Evolutionary conservation across 2,113 vertebrate species (phyloP).

Genomic region (Stigmatopora argus): DNA sequence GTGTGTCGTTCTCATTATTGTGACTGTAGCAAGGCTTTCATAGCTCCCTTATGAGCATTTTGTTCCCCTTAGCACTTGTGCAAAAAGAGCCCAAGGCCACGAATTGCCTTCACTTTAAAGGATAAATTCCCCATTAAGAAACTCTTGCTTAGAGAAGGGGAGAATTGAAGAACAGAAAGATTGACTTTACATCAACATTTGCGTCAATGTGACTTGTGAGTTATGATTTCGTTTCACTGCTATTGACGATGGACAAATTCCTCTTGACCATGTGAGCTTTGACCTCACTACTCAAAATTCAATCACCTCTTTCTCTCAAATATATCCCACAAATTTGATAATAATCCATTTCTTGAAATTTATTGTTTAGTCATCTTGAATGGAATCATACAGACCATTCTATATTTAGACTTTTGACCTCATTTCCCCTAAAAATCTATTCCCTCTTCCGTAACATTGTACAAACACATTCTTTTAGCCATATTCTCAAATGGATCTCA

Average conservation of each 20-base stretch:
- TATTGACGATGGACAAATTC: no score
- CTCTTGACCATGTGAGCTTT: no score
- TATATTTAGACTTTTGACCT: no score
- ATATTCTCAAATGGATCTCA: no score
- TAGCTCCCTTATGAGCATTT: conserved; percentile 45
- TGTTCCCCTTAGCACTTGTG: conserved; percentile 46
- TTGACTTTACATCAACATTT: conserved; percentile 53
- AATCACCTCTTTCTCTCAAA: neutral
- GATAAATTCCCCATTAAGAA: conserved; percentile 61
- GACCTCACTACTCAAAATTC: no score
- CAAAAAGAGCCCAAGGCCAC: conserved; percentile 63
- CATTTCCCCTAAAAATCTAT: no score
- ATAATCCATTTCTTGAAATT: no score
- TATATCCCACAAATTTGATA: neutral
- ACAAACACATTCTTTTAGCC: no score
- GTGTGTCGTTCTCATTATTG: conserved; percentile 48
- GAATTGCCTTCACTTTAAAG: conserved; percentile 50
- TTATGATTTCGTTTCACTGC: conserved; percentile 4
- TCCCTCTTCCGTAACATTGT: no score
- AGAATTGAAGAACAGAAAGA: conserved; percentile 44
- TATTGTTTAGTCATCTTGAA: no score
- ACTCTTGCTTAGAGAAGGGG: conserved; percentile 48
- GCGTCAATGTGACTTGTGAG: conserved; percentile 44
- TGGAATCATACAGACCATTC: no score
- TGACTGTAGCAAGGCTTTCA: conserved; percentile 34